Base-by-base conservation (phyloP, 2,113 vertebrate species). In the Plectropomus leopardus region DNA sequence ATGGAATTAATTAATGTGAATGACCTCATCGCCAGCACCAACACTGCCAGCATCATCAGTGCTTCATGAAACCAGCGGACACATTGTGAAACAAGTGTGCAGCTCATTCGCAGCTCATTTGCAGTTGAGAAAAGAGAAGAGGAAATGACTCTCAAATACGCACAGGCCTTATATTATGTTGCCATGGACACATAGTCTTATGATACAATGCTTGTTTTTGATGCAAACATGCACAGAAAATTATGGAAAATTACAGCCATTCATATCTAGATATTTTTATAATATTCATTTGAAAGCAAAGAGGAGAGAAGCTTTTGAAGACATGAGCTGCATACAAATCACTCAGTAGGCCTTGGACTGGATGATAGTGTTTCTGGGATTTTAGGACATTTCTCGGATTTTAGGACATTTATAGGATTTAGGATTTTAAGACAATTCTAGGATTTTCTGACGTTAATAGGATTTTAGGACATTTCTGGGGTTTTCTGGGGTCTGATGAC, bases 71-170 rank as follows among this genome's bases (percentile, higher is more conserved):
- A 54, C n/a, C 14, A 13, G 64, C 54, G 19, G 14, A 68, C 36
- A 48, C 40, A 14, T 13, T 30, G 34, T 34, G 14, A 72, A 66
- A 53, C 28, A 15, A 36, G 34, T 34, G 1, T 13, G 32, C 15
- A 1, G 45, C 53, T 72, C 7, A 66, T 72, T 72, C 9, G 32
- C 15, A 1, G 45, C 53, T 72, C 7, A 66, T 72, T 72, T 44
- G 28, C 24, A 75, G 64, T 16, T 19, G 26, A 45, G 45, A 34
- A 68, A 13, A 21, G 21, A 11, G 40, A 32, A 47, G 24, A 1
- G 14, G 1, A 51, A 64, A 50, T 60, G 19, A 32, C 53, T 30
- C 19, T 34, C 9, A 19, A 11, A 58, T 28, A 60, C 7, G 3
- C 23, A 44, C 15, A 51, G 11, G 7, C 40, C 50, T 53, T 15